A percentile compares a stretch with the other conserved stretches of the same genome.
Evolutionary conservation across 2,888 invertebrate genomes (phyloP).

Genomic region (Hanleya hanleyi): DNA sequence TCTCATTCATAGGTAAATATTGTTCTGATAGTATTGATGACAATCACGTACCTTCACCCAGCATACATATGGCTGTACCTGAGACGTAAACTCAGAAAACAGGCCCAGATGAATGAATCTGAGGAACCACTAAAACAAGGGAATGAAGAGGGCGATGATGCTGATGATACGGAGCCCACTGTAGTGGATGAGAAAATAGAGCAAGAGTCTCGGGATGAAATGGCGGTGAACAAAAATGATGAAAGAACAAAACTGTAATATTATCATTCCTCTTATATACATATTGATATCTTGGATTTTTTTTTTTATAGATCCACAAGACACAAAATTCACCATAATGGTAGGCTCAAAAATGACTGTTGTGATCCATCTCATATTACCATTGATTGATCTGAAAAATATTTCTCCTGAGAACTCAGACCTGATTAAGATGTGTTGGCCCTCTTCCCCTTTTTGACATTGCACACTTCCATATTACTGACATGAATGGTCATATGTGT

Average conservation of each 20-base stretch:
- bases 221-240: not conserved
- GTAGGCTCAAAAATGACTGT: too few relatives aligned
- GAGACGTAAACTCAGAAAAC: conserved; percentile 12
- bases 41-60: conserved; percentile 31
- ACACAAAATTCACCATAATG: too few relatives aligned
- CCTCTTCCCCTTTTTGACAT: too few relatives aligned
- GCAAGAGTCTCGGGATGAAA: not conserved
- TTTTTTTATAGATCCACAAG: too few relatives aligned
- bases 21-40: conserved; percentile 32
- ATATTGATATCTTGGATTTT: too few relatives aligned
- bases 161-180: not conserved
- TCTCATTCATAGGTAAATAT: conserved; percentile 31
- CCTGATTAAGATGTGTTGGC: too few relatives aligned
- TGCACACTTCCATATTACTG: too few relatives aligned
- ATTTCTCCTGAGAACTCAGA: too few relatives aligned
- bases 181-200: not conserved
- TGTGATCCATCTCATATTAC: too few relatives aligned
- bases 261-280: too few relatives aligned
- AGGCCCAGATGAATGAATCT: not conserved
- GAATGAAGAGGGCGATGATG: conserved; percentile 8
- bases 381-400: too few relatives aligned
- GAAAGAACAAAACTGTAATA: not conserved
- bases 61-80: conserved; percentile 37
- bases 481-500: too few relatives aligned
- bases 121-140: not conserved